Evolutionary conservation across 1,140 invertebrate genomes (phyloP).

Genomic region (Ostrea edulis): DNA sequence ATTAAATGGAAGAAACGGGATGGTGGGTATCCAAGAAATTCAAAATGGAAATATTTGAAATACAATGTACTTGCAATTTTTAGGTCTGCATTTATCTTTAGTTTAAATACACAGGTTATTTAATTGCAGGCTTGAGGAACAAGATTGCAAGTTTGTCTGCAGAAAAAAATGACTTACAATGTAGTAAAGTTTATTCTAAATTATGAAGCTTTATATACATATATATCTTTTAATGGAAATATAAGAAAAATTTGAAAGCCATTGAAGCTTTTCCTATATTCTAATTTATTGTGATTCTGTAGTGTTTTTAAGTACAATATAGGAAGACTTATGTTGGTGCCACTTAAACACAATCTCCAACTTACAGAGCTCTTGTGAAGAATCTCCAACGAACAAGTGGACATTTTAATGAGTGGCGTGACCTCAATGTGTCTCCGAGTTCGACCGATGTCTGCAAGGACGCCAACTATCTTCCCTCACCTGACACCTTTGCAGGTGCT

Average conservation of each 20-base stretch:
- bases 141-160: no score
- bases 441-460: not conserved
- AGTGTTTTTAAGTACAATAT: not conserved
- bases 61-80: no score
- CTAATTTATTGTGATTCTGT: not conserved
- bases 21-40: not conserved
- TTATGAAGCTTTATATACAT: no score
- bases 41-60: no score
- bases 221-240: no score
- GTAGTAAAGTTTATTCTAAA: no score
- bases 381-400: slow-evolving; percentile 14
- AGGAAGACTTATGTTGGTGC: not conserved
- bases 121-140: no score
- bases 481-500: slow-evolving; percentile 35
- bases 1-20: not conserved
- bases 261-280: not conserved
- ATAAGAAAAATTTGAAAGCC: not conserved
- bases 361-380: not conserved
- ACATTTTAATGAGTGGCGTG: slow-evolving; percentile 20
- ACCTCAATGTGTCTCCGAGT: slow-evolving; percentile 16
- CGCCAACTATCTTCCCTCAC: slow-evolving; percentile 29
- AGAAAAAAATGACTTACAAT: no score
- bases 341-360: slow-evolving; percentile 4
- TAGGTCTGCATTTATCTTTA: no score
- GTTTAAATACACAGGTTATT: no score